phyloP scores from a whole-genome alignment of 2,113 vertebrate species.

The Egretta garzetta region DNA sequence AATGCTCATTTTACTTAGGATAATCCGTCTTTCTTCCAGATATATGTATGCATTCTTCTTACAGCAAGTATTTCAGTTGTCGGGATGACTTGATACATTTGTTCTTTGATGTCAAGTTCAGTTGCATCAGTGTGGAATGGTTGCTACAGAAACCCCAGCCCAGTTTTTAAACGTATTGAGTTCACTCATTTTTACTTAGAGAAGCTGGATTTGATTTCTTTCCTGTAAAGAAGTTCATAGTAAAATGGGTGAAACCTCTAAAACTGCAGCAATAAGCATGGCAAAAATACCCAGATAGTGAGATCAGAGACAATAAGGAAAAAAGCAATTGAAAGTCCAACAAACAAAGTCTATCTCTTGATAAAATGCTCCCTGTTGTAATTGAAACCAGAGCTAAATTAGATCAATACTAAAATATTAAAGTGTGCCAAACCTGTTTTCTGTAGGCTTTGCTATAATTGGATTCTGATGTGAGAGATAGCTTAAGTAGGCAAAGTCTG shows the following conservation, averaged over 20 bases:
- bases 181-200: conserved; percentile 29
- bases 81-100: conserved; percentile 28
- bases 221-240: conserved; percentile 10
- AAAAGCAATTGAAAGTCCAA: conserved; percentile 37
- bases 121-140: conserved; percentile 40
- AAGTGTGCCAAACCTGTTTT: conserved; percentile 62
- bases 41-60: conserved; percentile 2
- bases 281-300: conserved; percentile 8
- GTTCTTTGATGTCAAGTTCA: conserved; percentile 56
- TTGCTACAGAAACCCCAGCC: conserved; percentile 48
- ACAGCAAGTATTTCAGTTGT: conserved; percentile 21
- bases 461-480: conserved; percentile 23
- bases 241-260: conserved; percentile 27
- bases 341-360: conserved; percentile 39
- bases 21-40: conserved; percentile 15
- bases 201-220: conserved; percentile 32
- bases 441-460: conserved; percentile 57
- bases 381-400: conserved; percentile 70
- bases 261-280: neutral
- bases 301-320: conserved; percentile 20
- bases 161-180: conserved; percentile 14
- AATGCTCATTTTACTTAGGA: neutral
- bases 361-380: conserved; percentile 33
- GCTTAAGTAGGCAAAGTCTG: conserved; percentile 54
- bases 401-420: conserved; percentile 67